phyloP scores from a whole-genome alignment of 1,140 invertebrate species.

The Reticulitermes speratus region DNA sequence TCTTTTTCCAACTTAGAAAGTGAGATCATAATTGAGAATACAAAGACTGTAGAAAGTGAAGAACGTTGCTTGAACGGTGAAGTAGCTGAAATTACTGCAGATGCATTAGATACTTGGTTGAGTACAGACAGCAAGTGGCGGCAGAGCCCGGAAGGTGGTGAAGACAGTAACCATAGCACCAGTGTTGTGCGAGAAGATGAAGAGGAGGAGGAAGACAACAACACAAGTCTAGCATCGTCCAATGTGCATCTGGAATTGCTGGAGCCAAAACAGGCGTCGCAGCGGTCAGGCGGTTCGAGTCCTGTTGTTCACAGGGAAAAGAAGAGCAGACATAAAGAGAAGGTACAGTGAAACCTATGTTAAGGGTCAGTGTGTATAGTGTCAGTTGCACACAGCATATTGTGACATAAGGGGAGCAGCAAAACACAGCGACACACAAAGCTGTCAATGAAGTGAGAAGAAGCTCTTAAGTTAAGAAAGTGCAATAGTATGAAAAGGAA shows the following conservation, averaged over 20 bases:
- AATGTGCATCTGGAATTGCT: conserved; percentile 57
- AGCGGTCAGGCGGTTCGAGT: conserved; percentile 30
- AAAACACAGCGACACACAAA: background rate
- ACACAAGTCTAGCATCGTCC: conserved; percentile 55
- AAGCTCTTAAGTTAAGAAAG: background rate
- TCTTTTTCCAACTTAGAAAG: conserved; percentile 50
- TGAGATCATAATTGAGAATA: conserved; percentile 44
- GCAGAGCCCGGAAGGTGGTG: conserved; percentile 61
- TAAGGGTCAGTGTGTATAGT: background rate
- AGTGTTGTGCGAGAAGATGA: background rate
- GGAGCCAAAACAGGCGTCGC: conserved; percentile 36
- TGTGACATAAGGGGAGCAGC: background rate
- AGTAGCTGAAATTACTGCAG: conserved; percentile 45
- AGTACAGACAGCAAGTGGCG: conserved; percentile 55
- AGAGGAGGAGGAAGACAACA: conserved; percentile 38
- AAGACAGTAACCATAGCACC: conserved; percentile 46
- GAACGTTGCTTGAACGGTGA: background rate
- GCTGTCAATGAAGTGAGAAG: background rate
- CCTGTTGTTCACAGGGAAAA: conserved; percentile 47
- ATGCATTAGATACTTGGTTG: conserved; percentile 58
- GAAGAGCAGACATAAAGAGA: conserved; percentile 53
- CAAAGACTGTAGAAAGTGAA: conserved; percentile 37
- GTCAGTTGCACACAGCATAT: background rate
- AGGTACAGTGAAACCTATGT: background rate
- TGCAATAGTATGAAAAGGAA: background rate